Conservation (phyloP, 2,113 vertebrate species). For the Callocephalon fimbriatum region DNA sequence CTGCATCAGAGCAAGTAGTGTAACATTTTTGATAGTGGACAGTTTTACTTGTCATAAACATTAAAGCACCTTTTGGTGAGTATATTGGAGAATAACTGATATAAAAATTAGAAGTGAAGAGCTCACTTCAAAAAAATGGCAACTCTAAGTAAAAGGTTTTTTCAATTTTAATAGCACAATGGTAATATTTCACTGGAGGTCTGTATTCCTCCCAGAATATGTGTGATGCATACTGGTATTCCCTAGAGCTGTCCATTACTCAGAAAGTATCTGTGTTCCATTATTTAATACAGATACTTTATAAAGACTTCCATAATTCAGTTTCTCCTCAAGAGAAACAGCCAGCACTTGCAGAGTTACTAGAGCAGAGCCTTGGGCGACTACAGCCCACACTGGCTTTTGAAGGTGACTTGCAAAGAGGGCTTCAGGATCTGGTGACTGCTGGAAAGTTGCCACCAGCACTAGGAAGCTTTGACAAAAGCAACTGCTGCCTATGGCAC, state of each 20-base stretch:
- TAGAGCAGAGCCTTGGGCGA: fast-evolving
- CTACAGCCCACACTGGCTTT: not conserved
- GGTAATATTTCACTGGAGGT: not conserved
- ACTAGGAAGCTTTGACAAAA: not conserved
- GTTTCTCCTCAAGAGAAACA: not conserved
- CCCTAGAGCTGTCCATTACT: not conserved
- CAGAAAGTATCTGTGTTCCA: not conserved
- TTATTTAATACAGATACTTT: not conserved
- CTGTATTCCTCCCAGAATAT: not conserved
- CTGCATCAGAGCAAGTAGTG: not conserved
- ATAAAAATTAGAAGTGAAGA: not conserved
- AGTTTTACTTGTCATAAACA: not conserved
- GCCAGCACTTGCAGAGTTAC: not conserved
- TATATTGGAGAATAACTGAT: not conserved
- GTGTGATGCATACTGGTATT: not conserved
- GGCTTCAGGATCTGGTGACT: fast-evolving
- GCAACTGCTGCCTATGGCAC: not conserved
- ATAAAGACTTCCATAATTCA: not conserved
- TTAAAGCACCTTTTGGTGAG: not conserved
- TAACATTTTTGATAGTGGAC: not conserved
- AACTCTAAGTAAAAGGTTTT: not conserved
- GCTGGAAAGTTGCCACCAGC: not conserved
- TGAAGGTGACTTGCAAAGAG: not conserved
- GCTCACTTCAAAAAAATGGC: not conserved
- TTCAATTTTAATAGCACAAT: not conserved